A percentile compares a stretch with the other conserved stretches of the same genome.
phyloP scores from a whole-genome alignment of 2,888 invertebrate species.

The Agrotis ipsilon region DNA sequence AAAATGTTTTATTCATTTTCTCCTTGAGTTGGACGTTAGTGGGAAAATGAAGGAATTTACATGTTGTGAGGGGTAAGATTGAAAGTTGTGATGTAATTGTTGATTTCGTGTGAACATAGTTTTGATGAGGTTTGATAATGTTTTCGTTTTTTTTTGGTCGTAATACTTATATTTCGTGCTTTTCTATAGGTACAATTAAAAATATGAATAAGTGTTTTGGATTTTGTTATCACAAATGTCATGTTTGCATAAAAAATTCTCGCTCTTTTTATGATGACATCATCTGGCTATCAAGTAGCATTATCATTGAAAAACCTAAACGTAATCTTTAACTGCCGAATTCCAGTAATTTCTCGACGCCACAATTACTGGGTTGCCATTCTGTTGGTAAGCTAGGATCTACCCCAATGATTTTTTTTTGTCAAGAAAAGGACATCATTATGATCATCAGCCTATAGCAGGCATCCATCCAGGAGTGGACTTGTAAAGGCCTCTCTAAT shows the following conservation, averaged over 20 bases:
- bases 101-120: conserved; percentile 1
- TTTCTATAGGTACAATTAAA: too few species aligned
- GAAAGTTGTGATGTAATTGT: conserved; percentile 1
- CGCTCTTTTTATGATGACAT: too few species aligned
- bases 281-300: too few species aligned
- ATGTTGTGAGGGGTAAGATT: conserved; percentile 2
- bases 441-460: too few species aligned
- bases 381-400: neutral
- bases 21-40: conserved; percentile 11
- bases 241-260: too few species aligned
- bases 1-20: conserved; percentile 64
- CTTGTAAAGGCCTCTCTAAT: too few species aligned
- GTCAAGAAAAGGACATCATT: too few species aligned
- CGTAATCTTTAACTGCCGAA: neutral
- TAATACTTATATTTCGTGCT: too few species aligned
- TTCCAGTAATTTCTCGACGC: neutral
- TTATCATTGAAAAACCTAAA: too few species aligned
- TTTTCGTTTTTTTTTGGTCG: neutral
- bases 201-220: too few species aligned
- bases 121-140: neutral
- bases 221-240: conserved; percentile 2
- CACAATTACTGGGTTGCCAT: neutral
- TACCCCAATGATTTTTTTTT: neutral
- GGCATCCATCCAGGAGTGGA: too few species aligned
- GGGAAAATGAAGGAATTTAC: conserved; percentile 20